Percentiles rank a stretch among this genome's conserved stretches.
phyloP scores from a whole-genome alignment of 2,797 vertebrate genomes.

The Streptopelia turtur region DNA sequence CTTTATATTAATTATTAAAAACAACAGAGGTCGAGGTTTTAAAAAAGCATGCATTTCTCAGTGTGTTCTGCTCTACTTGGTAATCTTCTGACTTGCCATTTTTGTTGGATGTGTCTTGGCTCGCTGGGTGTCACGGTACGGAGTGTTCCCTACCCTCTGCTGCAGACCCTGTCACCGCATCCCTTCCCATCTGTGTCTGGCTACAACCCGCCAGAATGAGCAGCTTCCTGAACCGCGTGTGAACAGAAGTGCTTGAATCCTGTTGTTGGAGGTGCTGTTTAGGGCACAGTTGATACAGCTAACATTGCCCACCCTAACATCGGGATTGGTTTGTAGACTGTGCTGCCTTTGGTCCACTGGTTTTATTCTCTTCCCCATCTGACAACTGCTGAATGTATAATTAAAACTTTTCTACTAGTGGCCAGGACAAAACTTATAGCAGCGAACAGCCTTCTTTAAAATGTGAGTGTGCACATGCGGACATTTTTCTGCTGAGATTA shows the following conservation, averaged over 20 bases:
- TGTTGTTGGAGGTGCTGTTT: background rate
- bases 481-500: background rate
- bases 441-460: background rate
- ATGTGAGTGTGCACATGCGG: background rate
- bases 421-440: background rate
- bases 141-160: background rate
- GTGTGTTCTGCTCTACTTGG: background rate
- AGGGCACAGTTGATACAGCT: background rate
- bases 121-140: background rate
- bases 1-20: conserved; percentile 66
- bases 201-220: background rate
- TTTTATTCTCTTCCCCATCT: background rate
- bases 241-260: background rate
- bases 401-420: background rate
- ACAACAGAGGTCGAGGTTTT: conserved; percentile 42
- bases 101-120: background rate
- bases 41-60: background rate
- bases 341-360: background rate
- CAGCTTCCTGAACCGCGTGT: background rate
- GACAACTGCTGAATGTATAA: background rate
- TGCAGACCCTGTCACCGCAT: background rate
- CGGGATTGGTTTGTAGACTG: background rate
- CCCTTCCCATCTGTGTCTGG: background rate
- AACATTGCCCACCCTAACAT: background rate
- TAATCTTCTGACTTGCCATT: background rate